Percentiles rank a stretch among this genome's conserved stretches.
Conservation (phyloP, 2,113 vertebrate genomes). For the Dolichallabes microphthalmus region DNA sequence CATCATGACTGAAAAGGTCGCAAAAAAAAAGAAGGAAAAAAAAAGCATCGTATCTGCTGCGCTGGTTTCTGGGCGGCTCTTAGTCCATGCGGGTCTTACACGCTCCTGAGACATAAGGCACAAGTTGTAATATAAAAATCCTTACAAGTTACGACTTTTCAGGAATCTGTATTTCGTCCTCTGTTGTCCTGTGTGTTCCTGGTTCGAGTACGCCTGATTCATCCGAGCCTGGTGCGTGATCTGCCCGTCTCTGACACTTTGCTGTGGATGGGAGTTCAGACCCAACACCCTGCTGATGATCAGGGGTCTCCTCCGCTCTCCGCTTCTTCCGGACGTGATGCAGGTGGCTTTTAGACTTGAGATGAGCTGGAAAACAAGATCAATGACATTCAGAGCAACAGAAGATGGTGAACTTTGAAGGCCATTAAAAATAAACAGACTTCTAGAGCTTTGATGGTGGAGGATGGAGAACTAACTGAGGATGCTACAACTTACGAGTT, state of each 20-base stretch:
- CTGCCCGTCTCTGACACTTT: constrained; percentile 41
- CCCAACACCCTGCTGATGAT: constrained; percentile 7
- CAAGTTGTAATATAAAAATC: neutral
- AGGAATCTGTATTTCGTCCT: neutral
- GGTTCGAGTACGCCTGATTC: constrained; percentile 39
- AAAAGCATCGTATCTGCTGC: neutral
- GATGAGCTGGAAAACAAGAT: constrained; percentile 77
- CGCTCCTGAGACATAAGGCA: neutral
- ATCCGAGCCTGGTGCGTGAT: constrained; percentile 37
- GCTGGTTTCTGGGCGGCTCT: neutral
- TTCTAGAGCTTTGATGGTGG: neutral
- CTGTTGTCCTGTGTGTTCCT: neutral
- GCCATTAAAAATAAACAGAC: neutral
- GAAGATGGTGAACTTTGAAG: neutral
- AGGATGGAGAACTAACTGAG: neutral
- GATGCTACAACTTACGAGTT: neutral
- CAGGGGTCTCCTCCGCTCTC: constrained; percentile 61
- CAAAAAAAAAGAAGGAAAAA: neutral
- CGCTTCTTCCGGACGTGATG: constrained; percentile 81
- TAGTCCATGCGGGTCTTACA: neutral
- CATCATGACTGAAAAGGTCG: neutral
- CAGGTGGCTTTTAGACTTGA: constrained; percentile 87
- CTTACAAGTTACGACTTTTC: neutral
- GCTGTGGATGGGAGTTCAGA: constrained; percentile 19
- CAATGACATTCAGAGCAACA: neutral